A percentile compares a stretch with the other conserved stretches of the same genome.
These are phyloP conservation scores for Orthonevra nobilis DNA, from an alignment of 2,888 invertebrate species.

Conservation along the genomic window DNA sequence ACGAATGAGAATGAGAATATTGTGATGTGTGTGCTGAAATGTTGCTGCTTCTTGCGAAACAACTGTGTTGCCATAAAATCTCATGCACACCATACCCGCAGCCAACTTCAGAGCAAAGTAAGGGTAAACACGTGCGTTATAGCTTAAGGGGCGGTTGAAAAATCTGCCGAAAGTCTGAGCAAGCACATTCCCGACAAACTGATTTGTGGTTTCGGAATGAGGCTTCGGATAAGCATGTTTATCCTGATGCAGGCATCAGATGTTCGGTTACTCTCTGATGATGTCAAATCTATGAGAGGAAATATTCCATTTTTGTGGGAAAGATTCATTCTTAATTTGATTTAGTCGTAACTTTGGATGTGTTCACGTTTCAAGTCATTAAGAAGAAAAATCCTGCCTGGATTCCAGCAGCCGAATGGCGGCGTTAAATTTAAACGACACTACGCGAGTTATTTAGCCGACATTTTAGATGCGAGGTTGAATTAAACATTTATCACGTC, in stretches of 20 bases:
- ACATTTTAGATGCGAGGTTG: not conserved
- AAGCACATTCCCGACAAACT: no score
- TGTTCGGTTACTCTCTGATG: no score
- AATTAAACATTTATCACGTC: constrained; percentile 4
- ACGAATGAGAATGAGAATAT: constrained; percentile 54
- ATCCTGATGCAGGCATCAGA: no score
- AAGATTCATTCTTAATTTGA: not conserved
- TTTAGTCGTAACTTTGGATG: no score
- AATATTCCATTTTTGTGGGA: constrained; percentile 13
- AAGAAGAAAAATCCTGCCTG: no score
- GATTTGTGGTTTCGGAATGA: constrained; percentile 20
- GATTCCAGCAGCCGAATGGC: not conserved
- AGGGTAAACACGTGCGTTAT: not conserved
- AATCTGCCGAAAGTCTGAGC: no score
- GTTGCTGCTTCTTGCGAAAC: constrained; percentile 34
- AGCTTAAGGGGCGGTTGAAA: not conserved
- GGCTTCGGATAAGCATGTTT: no score
- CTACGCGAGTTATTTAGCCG: constrained; percentile 1
- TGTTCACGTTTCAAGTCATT: no score
- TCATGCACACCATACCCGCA: not conserved
- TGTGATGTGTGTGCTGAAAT: constrained; percentile 41
- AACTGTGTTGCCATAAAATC: constrained; percentile 43
- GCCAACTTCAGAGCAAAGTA: constrained; percentile 10
- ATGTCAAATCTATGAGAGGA: no score
- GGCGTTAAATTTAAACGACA: not conserved